Evolutionary conservation across 2,113 vertebrate genomes (phyloP).

Genomic region (Strigops habroptila): DNA sequence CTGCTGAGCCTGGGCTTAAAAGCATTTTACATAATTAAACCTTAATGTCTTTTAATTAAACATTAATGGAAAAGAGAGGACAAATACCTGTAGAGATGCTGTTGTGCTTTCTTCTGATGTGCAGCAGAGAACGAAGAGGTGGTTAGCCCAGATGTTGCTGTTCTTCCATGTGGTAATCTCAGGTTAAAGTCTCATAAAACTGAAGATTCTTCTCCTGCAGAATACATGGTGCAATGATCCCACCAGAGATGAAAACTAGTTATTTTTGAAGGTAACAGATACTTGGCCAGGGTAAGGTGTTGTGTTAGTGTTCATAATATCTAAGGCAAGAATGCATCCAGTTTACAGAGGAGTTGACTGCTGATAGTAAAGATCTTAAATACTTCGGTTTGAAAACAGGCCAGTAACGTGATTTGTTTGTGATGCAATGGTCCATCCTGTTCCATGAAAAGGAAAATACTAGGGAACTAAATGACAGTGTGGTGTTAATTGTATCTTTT

Average conservation of each 20-base stretch:
- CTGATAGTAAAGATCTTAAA: not conserved
- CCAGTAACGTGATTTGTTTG: not conserved
- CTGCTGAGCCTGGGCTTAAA: not conserved
- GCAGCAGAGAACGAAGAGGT: not conserved
- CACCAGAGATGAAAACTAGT: not conserved
- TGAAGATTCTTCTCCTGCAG: not conserved
- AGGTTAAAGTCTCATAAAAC: not conserved
- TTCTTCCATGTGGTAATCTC: not conserved
- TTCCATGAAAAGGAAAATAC: not conserved
- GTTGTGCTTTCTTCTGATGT: not conserved
- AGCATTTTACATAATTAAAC: not conserved
- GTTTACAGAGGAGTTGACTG: not conserved
- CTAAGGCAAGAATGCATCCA: not conserved
- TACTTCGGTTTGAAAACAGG: not conserved
- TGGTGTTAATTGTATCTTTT: not conserved
- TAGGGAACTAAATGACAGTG: not conserved
- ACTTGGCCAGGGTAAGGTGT: not conserved
- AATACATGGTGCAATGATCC: not conserved
- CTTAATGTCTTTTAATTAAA: not conserved
- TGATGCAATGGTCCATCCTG: not conserved
- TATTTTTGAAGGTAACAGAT: not conserved
- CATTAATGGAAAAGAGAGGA: not conserved
- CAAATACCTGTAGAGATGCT: not conserved
- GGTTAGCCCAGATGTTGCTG: not conserved
- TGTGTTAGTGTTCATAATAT: not conserved